Conservation (phyloP, 2,888 invertebrate species). For the Drosophila anomalata region DNA sequence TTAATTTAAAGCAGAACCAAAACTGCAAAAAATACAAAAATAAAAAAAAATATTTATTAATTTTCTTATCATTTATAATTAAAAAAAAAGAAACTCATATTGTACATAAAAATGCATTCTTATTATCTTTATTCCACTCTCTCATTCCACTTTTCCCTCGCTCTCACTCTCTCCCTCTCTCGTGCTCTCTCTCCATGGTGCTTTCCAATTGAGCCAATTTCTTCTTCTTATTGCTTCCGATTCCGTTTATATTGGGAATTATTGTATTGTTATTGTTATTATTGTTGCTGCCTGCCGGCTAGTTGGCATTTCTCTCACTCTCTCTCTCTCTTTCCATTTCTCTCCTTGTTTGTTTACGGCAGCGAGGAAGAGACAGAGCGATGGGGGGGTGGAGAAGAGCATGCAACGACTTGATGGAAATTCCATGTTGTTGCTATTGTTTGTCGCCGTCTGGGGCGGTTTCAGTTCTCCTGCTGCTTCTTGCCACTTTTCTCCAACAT, state of each 20-base stretch:
- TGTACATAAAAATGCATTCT: slow-evolving; percentile 48
- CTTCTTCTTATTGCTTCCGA: slow-evolving; percentile 71
- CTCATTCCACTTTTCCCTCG: slow-evolving; percentile 2
- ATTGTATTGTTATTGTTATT: slow-evolving; percentile 20
- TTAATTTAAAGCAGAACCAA: not conserved
- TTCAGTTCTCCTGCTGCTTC: slow-evolving; percentile 28
- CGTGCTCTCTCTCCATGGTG: slow-evolving; percentile 35
- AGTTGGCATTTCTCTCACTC: slow-evolving; percentile 50
- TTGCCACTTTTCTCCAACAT: slow-evolving; percentile 19
- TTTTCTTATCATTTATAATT: not conserved
- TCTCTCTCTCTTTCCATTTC: slow-evolving; percentile 33
- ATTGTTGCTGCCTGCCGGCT: slow-evolving; percentile 56
- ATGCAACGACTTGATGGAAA: slow-evolving; percentile 40
- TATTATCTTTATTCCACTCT: slow-evolving; percentile 4
- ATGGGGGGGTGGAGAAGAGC: slow-evolving; percentile 8
- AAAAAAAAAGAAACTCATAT: slow-evolving; percentile 9
- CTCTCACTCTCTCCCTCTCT: slow-evolving; percentile 21
- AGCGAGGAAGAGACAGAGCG: slow-evolving; percentile 25
- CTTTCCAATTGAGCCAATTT: slow-evolving; percentile 76
- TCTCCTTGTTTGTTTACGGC: slow-evolving; percentile 57
- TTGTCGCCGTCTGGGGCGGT: slow-evolving; percentile 48
- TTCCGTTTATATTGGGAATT: slow-evolving; percentile 61
- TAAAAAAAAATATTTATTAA: too few relatives aligned
- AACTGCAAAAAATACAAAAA: not conserved
- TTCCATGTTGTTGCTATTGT: slow-evolving; percentile 29